A percentile compares a stretch with the other conserved stretches of the same genome.
Conservation (phyloP, 1,140 invertebrate genomes). For the Mizuhopecten yessoensis region DNA sequence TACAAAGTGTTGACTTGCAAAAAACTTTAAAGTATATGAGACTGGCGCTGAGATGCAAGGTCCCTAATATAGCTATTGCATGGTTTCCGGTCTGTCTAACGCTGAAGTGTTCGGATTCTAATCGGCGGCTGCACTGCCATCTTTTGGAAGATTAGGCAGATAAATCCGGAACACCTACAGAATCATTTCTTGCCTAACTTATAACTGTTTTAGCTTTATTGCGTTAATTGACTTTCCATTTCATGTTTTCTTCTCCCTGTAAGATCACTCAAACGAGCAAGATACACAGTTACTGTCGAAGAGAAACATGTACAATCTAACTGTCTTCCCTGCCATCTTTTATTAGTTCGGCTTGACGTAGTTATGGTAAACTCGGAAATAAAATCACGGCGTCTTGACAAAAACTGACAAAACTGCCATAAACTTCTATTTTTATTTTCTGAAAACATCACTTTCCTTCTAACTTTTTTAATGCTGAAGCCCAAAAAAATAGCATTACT, state of each 20-base stretch:
- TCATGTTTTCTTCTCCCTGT: too few species aligned
- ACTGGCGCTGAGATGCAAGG: not conserved
- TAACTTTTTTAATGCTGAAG: too few species aligned
- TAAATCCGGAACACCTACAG: not conserved
- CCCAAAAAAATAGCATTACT: too few species aligned
- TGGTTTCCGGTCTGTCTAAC: not conserved
- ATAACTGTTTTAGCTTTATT: not conserved
- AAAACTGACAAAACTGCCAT: too few species aligned
- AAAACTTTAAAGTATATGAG: not conserved
- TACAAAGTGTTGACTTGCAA: not conserved
- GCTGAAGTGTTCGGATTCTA: not conserved
- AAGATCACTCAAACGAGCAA: not conserved
- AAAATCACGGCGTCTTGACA: too few species aligned
- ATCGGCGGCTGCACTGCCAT: not conserved
- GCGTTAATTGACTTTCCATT: not conserved
- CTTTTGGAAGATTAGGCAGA: not conserved
- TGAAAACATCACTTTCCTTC: too few species aligned
- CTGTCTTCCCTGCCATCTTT: not conserved
- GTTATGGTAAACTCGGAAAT: too few species aligned
- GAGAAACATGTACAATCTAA: not conserved
- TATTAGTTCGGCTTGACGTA: not conserved
- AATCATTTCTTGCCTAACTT: not conserved
- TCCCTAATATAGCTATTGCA: not conserved
- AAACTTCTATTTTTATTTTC: too few species aligned
- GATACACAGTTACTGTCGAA: not conserved